A percentile compares a stretch with the other conserved stretches of the same genome.
Evolutionary conservation across 1,140 invertebrate species (phyloP).

Genomic region (Hesperophylax magnus): DNA sequence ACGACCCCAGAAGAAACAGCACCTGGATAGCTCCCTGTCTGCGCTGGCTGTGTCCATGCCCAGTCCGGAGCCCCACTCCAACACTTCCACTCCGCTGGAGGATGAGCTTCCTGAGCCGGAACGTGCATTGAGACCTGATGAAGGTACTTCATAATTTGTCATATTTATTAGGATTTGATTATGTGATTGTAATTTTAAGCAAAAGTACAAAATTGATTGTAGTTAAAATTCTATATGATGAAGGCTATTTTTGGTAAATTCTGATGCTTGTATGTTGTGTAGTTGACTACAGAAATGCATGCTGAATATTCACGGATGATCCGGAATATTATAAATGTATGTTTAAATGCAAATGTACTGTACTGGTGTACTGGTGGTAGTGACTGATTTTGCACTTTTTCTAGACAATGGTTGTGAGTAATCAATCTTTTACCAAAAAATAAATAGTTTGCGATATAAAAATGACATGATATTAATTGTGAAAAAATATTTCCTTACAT

Average conservation of each 20-base stretch:
- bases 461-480: neutral
- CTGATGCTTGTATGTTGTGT: conserved; percentile 19
- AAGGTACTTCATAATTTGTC: conserved; percentile 60
- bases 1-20: conserved; percentile 58
- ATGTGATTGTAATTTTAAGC: conserved; percentile 37
- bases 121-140: conserved; percentile 61
- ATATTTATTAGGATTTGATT: conserved; percentile 24
- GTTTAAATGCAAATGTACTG: conserved; percentile 1
- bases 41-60: conserved; percentile 60
- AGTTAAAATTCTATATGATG: neutral
- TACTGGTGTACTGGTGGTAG: conserved; percentile 39
- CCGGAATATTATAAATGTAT: conserved; percentile 1
- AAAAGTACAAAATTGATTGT: too few species aligned
- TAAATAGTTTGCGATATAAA: neutral
- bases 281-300: conserved; percentile 31
- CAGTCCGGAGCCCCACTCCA: conserved; percentile 73
- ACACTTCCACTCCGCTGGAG: conserved; percentile 75
- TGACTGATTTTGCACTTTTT: conserved; percentile 43
- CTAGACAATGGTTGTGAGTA: conserved; percentile 33
- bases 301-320: conserved; percentile 7
- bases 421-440: conserved; percentile 30
- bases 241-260: conserved; percentile 7
- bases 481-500: conserved; percentile 1
- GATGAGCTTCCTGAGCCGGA: conserved; percentile 71
- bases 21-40: conserved; percentile 48